Evolutionary conservation across 2,113 vertebrate genomes (phyloP), one percentile per base, ranked within the genome.

Genomic region (Notarius quadriscutis): DNA sequence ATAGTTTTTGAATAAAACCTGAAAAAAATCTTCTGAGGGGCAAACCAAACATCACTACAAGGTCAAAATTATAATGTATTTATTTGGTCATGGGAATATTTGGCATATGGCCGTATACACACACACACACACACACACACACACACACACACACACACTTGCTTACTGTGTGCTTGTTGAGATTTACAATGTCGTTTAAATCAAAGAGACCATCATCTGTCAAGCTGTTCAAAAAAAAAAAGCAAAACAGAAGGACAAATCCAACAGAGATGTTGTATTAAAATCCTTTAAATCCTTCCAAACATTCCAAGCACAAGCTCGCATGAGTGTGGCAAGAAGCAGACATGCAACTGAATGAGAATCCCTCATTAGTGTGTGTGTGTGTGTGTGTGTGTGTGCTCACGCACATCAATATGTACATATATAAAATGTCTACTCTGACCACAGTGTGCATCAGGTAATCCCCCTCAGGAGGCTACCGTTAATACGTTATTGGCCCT

Each of bases 371-470:
- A 82, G 79, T 22, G 9, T 22, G 4, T 81, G n/a, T 27, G 27
- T 60, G 69, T 85, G 84, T 51, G 72, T 51, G 82, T 60, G 62
- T 50, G 30, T 78, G 60, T 50, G 83, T 41, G 41, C 34, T 34
- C 51, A 77, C 79, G 30, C 50, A 80, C 81, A 86, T 86, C 57
- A 83, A 27, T 81, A 86, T 79, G 53, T 81, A 81, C 60, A 83
- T 58, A 83, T 88, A 82, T 82, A 58, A 89, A 87, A 86, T 15
- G 55, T 41, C 72, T 27, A 51, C 50, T 81, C 65, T 60, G 86
- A 79, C 63, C 63, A 78, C 85, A 22, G 83, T 80, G 85, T 90
- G 88, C 84, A 82, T 89, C 86, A 86, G 83, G 72, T 87, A 88
- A 80, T 81, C 89, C 80, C 58, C 77, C 25, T 53, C 87, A 87